Evolutionary conservation across 2,113 vertebrate species (phyloP).

Genomic region (Prietella phreatophila): DNA sequence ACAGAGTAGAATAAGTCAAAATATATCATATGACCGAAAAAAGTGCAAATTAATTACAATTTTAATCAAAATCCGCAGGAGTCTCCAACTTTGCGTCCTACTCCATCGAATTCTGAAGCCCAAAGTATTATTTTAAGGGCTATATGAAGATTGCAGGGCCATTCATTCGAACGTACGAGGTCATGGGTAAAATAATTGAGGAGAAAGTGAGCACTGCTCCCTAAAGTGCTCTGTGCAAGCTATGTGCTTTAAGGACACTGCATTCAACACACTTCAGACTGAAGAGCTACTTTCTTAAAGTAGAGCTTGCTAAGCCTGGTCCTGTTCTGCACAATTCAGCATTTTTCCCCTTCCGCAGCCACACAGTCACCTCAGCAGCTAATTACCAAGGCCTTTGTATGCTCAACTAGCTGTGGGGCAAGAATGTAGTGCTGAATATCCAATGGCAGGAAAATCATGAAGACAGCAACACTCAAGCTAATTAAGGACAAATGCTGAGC

Average conservation of each 20-base stretch:
- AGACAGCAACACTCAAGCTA: conserved; percentile 11
- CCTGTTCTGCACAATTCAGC: conserved; percentile 19
- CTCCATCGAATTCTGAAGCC: neutral
- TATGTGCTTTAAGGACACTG: neutral
- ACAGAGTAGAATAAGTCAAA: no score
- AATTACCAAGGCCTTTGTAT: conserved; percentile 11
- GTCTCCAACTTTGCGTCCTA: no score
- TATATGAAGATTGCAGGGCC: neutral
- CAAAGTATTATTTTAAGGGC: neutral
- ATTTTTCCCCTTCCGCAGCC: neutral
- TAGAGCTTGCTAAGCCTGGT: neutral
- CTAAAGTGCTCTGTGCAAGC: neutral
- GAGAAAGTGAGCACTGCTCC: neutral
- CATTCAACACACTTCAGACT: neutral
- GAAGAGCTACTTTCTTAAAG: neutral
- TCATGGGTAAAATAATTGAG: neutral
- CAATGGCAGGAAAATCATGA: neutral
- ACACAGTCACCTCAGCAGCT: conserved; percentile 10
- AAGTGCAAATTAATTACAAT: no score
- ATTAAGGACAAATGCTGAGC: conserved; percentile 18
- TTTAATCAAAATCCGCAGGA: no score
- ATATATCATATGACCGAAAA: no score
- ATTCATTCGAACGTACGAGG: neutral
- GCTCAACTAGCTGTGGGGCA: conserved; percentile 2
- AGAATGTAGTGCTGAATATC: conserved; percentile 12